These are phyloP conservation scores for Thunnus maccoyii DNA, from an alignment of 2,113 vertebrate genomes.

Conservation along the genomic window DNA sequence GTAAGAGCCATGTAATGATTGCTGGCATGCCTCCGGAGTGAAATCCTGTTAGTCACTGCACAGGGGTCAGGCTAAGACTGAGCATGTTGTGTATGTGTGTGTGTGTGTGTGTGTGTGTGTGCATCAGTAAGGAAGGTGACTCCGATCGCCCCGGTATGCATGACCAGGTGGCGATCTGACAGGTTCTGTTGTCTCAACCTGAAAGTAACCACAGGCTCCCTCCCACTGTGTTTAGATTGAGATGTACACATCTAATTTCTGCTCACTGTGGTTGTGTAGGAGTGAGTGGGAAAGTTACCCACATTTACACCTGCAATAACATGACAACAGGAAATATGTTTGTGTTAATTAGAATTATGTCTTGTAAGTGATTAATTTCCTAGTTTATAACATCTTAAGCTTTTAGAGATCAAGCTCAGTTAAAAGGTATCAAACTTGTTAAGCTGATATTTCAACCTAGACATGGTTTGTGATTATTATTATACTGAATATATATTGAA, in stretches of 20 bases:
- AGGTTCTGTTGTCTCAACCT: slow-evolving; percentile 48
- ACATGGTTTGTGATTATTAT: too few species aligned
- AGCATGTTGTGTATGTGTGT: slow-evolving; percentile 21
- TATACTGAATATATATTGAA: too few species aligned
- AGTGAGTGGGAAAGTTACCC: slow-evolving; percentile 27
- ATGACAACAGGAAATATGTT: slow-evolving; percentile 1
- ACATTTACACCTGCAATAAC: slow-evolving; percentile 20
- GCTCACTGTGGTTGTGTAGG: background rate
- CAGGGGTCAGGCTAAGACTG: slow-evolving; percentile 60
- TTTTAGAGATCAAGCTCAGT: too few species aligned
- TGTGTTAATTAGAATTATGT: background rate
- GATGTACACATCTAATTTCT: slow-evolving; percentile 33
- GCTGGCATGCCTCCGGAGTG: slow-evolving; percentile 75
- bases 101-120: background rate
- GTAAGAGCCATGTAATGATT: slow-evolving; percentile 85
- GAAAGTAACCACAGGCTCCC: slow-evolving; percentile 25
- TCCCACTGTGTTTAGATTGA: slow-evolving; percentile 48
- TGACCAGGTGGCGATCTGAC: slow-evolving; percentile 69
- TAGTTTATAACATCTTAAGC: background rate
- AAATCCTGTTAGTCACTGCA: slow-evolving; percentile 82
- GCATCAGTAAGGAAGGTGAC: slow-evolving; percentile 64
- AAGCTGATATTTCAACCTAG: too few species aligned
- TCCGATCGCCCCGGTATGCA: slow-evolving; percentile 47
- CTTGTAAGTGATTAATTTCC: background rate
- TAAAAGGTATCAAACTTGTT: too few species aligned